Conservation (phyloP, 2,797 vertebrate species). For the Phataginus tricuspis region DNA sequence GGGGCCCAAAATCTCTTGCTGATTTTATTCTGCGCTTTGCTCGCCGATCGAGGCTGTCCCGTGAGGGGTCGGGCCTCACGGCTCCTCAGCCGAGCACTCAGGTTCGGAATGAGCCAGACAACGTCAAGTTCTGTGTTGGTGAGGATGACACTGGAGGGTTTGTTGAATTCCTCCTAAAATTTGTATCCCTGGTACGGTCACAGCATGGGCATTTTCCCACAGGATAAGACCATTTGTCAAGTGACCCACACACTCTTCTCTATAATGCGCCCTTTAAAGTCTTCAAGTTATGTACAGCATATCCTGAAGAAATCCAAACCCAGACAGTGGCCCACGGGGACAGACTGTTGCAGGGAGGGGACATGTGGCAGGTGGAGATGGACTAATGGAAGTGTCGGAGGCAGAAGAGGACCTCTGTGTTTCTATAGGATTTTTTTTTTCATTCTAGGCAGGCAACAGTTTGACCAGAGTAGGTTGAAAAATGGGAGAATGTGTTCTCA, state of each 20-base stretch:
- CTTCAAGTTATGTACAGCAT: not conserved
- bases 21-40: slow-evolving; percentile 5
- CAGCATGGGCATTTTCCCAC: not conserved
- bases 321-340: not conserved
- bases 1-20: not conserved
- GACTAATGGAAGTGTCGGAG: not conserved
- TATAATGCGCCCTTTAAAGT: not conserved
- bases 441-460: not conserved
- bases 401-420: not conserved
- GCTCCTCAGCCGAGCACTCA: not conserved
- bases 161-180: not conserved
- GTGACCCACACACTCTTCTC: not conserved
- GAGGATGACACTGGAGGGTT: not conserved
- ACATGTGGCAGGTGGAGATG: rapidly evolving
- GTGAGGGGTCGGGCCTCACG: not conserved
- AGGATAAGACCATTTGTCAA: not conserved
- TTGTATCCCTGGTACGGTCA: not conserved
- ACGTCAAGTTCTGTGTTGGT: not conserved
- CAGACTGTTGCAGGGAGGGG: not conserved
- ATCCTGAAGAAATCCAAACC: not conserved
- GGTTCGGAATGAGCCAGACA: not conserved
- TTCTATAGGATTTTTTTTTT: not conserved
- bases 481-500: not conserved
- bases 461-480: not conserved
- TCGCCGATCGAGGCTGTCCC: not conserved